These are phyloP conservation scores for Coregonus suidteri DNA, from an alignment of 2,797 vertebrate species.

Conservation along the genomic window DNA sequence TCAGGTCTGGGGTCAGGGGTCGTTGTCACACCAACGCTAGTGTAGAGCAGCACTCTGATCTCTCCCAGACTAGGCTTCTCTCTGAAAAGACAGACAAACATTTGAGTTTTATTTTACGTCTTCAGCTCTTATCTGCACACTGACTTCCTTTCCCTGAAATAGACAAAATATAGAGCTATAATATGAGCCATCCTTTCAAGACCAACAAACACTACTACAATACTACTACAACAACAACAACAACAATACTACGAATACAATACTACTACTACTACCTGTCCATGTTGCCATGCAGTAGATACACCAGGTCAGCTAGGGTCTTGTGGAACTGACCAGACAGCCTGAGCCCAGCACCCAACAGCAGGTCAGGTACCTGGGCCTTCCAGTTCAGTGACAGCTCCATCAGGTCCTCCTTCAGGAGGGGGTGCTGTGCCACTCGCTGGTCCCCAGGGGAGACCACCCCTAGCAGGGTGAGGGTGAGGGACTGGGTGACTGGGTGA, in stretches of 20 bases:
- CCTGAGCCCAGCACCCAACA: slow-evolving; percentile 70
- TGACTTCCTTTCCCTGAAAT: no score
- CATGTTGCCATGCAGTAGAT: slow-evolving; percentile 81
- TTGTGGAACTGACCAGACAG: slow-evolving; percentile 80
- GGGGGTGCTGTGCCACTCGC: slow-evolving; percentile 60
- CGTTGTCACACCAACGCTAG: slow-evolving; percentile 62
- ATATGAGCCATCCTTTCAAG: no score
- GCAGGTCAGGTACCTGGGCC: slow-evolving; percentile 66
- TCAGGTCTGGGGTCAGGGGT: slow-evolving; percentile 16
- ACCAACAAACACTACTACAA: not conserved
- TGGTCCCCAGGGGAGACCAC: slow-evolving; percentile 45
- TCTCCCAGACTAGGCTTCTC: slow-evolving; percentile 66
- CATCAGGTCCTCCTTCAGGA: slow-evolving; percentile 78
- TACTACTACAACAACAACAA: not conserved
- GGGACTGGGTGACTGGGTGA: slow-evolving; percentile 78
- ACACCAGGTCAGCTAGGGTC: slow-evolving; percentile 77
- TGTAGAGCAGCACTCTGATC: slow-evolving; percentile 74
- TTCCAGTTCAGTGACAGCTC: slow-evolving; percentile 78
- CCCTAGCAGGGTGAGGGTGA: slow-evolving; percentile 70
- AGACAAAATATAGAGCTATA: no score
- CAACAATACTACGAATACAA: no score
- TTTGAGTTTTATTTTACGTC: no score
- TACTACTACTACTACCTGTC: slow-evolving; percentile 18
- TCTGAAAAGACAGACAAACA: not conserved
- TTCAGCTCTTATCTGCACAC: no score